These are phyloP conservation scores for Brachionus calyciflorus DNA, from an alignment of 1,140 invertebrate genomes.

Conservation along the genomic window DNA sequence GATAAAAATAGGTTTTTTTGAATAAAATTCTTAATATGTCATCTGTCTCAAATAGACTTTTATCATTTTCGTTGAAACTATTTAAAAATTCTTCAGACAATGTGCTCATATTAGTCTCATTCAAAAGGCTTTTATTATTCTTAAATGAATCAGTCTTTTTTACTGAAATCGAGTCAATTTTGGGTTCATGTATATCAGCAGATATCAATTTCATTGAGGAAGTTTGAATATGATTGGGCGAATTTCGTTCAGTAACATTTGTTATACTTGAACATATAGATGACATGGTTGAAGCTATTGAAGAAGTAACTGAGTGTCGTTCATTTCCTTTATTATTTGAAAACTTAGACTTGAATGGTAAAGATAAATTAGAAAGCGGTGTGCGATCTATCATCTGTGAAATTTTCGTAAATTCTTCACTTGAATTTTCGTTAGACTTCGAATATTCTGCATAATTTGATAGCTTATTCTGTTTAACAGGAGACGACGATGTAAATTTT, in stretches of 20 bases:
- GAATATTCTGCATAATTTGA: not conserved
- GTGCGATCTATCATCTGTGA: not conserved
- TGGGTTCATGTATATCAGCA: not conserved
- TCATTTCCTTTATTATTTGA: not conserved
- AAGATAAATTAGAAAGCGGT: not conserved
- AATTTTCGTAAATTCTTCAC: not conserved
- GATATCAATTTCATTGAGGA: not conserved
- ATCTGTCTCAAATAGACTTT: not conserved
- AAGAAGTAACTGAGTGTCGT: not conserved
- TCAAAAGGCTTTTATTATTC: not conserved
- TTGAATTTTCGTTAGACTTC: not conserved
- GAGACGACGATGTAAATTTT: conserved; percentile 13
- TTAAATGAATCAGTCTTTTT: not conserved
- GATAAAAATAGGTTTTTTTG: conserved; percentile 34
- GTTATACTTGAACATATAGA: conserved; percentile 31
- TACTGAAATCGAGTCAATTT: not conserved
- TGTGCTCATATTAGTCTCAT: not conserved
- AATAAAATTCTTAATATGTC: conserved; percentile 37
- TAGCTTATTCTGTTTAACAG: not conserved
- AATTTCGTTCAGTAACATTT: not conserved
- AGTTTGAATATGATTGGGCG: not conserved
- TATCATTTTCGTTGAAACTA: not conserved
- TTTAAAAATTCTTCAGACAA: not conserved
- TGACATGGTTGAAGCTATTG: not conserved
- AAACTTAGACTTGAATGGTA: not conserved